Evolutionary conservation across 2,888 invertebrate genomes (phyloP).

Genomic region (Strigamia crassipes): DNA sequence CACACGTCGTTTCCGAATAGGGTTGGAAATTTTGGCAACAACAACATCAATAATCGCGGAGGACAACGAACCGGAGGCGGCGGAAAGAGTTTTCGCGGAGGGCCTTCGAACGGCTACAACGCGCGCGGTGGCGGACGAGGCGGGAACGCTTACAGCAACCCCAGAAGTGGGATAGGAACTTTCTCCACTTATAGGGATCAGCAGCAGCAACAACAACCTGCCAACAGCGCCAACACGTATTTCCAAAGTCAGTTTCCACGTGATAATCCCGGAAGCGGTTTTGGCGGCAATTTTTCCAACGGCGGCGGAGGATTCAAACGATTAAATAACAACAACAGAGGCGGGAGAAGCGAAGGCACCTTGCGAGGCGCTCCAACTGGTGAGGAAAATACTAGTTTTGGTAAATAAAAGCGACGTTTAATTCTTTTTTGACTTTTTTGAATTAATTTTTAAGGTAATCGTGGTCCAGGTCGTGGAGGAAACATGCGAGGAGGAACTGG

Average conservation of each 20-base stretch:
- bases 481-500: not conserved
- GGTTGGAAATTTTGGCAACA: not conserved
- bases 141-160: not conserved
- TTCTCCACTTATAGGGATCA: not conserved
- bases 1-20: not conserved
- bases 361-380: not conserved
- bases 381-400: too few species aligned
- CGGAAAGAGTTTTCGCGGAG: not conserved
- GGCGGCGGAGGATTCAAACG: not conserved
- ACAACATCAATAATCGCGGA: not conserved
- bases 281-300: conserved; percentile 33
- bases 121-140: conserved; percentile 31
- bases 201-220: not conserved
- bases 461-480: not conserved
- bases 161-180: not conserved
- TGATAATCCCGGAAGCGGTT: conserved; percentile 27
- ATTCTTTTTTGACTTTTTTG: too few species aligned
- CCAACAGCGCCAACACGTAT: not conserved
- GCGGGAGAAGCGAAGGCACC: not conserved
- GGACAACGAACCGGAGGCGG: not conserved
- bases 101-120: not conserved
- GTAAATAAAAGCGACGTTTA: too few species aligned
- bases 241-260: conserved; percentile 39
- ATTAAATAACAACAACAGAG: not conserved
- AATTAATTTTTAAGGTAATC: not conserved